Percentiles rank a stretch among this genome's conserved stretches.
Evolutionary conservation across 2,888 invertebrate genomes (phyloP).

Genomic region (Apodemia zela): DNA sequence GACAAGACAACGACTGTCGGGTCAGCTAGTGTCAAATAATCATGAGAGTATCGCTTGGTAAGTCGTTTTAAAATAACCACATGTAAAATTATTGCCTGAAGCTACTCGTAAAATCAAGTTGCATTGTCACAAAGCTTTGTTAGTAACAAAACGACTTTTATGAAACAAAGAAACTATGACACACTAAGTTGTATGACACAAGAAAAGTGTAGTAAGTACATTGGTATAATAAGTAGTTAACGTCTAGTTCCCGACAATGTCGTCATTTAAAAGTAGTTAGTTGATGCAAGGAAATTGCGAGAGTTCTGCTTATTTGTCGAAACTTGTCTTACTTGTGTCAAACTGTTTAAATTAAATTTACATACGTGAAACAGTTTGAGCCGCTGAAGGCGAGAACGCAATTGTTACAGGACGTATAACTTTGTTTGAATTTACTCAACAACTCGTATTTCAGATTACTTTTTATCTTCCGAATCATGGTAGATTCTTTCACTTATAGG

Average conservation of each 20-base stretch:
- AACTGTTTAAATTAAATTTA: slow-evolving; percentile 14
- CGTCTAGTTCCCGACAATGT: not conserved
- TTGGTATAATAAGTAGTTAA: not conserved
- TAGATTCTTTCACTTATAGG: not conserved
- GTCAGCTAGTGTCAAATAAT: no score
- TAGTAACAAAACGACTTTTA: no score
- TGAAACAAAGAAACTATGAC: no score
- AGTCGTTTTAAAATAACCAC: no score
- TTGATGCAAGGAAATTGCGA: slow-evolving; percentile 6
- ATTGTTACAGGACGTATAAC: not conserved
- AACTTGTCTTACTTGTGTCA: slow-evolving; percentile 14
- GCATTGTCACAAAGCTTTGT: no score
- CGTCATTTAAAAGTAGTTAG: not conserved
- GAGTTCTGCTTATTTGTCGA: slow-evolving; percentile 15
- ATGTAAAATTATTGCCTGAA: no score
- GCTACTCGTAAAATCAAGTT: no score
- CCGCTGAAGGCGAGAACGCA: not conserved
- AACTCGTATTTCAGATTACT: not conserved
- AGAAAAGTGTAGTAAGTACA: no score
- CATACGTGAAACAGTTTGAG: slow-evolving; percentile 2
- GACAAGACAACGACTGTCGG: no score
- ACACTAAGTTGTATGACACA: not conserved
- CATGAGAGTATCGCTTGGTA: no score
- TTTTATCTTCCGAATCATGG: not conserved
- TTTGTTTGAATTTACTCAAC: not conserved